phyloP scores from a whole-genome alignment of 2,113 vertebrate genomes.

The Psilopsiagon aymara region DNA sequence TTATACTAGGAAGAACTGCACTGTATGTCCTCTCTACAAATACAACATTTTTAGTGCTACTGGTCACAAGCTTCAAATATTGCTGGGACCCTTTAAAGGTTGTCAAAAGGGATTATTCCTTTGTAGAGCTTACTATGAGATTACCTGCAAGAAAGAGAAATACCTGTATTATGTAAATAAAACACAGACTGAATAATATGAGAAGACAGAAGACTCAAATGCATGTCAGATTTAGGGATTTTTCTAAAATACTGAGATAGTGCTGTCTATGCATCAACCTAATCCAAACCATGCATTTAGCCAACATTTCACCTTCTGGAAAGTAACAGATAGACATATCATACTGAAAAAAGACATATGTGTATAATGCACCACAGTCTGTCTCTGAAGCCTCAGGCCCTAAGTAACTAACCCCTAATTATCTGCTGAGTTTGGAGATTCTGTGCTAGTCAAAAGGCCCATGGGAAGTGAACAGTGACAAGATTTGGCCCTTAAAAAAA shows the following conservation, averaged over 20 bases:
- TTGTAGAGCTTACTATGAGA: neutral
- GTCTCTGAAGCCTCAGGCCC: slow-evolving; percentile 21
- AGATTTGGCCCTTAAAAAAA: slow-evolving; percentile 21
- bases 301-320: neutral
- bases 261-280: neutral
- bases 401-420: slow-evolving; percentile 44
- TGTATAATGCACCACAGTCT: neutral
- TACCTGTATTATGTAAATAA: slow-evolving; percentile 47
- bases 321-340: neutral
- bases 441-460: slow-evolving; percentile 36
- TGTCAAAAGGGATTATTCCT: slow-evolving; percentile 41
- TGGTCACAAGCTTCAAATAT: neutral
- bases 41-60: neutral
- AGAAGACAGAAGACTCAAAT: neutral
- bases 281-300: slow-evolving; percentile 8
- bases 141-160: neutral
- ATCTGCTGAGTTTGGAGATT: slow-evolving; percentile 22
- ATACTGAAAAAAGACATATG: neutral
- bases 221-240: neutral
- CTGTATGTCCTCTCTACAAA: slow-evolving; percentile 5
- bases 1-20: slow-evolving; percentile 7
- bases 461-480: slow-evolving; percentile 20
- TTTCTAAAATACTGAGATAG: neutral
- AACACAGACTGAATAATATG: neutral
- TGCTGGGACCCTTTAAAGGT: neutral